Percentiles rank a stretch among this genome's conserved stretches.
Evolutionary conservation across 2,797 vertebrate genomes (phyloP).

Genomic region (Sparidentex hasta): DNA sequence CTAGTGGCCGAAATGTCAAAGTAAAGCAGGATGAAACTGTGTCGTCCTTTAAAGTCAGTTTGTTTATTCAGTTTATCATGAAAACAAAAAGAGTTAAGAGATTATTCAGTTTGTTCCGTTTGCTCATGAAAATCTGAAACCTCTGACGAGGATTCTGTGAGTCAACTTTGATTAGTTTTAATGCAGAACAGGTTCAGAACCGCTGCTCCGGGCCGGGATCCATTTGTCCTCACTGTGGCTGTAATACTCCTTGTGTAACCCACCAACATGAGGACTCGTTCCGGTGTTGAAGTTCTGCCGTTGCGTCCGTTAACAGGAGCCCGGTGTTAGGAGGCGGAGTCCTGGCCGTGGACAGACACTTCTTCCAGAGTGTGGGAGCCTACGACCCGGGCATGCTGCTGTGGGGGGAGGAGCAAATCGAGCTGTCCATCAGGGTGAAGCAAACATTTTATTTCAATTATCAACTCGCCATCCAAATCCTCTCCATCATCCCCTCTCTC

Average conservation of each 20-base stretch:
- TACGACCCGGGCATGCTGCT: constrained; percentile 90
- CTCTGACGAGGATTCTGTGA: background rate
- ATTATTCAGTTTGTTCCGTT: no score
- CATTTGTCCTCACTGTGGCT: background rate
- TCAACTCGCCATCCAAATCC: background rate
- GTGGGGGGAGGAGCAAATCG: constrained; percentile 89
- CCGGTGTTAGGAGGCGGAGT: constrained; percentile 88
- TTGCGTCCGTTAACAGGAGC: constrained; percentile 81
- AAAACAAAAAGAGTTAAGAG: no score
- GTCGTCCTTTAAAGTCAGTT: no score
- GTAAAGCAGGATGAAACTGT: no score
- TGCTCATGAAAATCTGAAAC: background rate
- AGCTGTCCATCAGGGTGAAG: constrained; percentile 92
- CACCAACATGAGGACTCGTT: background rate
- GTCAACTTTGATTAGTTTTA: background rate
- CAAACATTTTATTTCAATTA: background rate
- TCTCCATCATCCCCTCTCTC: background rate
- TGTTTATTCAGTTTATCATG: no score
- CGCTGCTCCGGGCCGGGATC: background rate
- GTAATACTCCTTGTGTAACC: background rate
- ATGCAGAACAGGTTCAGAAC: background rate
- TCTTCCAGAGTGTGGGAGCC: constrained; percentile 91
- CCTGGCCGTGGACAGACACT: constrained; percentile 88
- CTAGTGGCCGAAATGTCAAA: no score
- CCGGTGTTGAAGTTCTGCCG: constrained; percentile 19